These are phyloP conservation scores for Conopomorpha cramerella DNA, from an alignment of 1,140 invertebrate genomes.

Conservation along the genomic window DNA sequence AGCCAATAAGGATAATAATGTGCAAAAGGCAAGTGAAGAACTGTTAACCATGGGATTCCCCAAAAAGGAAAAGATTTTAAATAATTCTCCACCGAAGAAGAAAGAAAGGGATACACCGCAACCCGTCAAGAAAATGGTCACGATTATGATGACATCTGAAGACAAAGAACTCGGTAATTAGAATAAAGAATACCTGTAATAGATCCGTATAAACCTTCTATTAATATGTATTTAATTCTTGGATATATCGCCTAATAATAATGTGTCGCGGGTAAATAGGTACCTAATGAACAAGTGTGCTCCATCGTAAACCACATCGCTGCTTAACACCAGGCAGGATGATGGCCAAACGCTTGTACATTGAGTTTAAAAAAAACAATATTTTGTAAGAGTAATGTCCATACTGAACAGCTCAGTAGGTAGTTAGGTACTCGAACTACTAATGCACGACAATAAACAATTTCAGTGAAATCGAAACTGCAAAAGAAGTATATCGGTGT, in stretches of 20 bases:
- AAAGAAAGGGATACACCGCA: slow-evolving; percentile 57
- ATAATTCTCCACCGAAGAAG: slow-evolving; percentile 50
- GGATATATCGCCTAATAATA: neutral
- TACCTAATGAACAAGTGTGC: no score
- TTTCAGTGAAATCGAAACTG: slow-evolving; percentile 75
- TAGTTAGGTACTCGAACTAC: neutral
- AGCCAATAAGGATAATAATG: slow-evolving; percentile 85
- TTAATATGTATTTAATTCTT: neutral
- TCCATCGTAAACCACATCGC: no score
- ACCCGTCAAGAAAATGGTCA: slow-evolving; percentile 46
- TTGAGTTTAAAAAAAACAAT: slow-evolving; percentile 1
- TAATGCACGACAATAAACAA: neutral
- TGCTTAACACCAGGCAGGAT: no score
- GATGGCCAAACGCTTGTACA: no score
- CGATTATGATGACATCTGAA: slow-evolving; percentile 70
- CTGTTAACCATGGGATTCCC: slow-evolving; percentile 78
- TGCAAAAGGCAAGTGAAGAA: slow-evolving; percentile 81
- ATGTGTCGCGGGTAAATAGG: no score
- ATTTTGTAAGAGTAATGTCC: no score
- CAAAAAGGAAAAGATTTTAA: slow-evolving; percentile 70
- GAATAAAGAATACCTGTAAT: neutral
- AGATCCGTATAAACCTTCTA: slow-evolving; percentile 1
- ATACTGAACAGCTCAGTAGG: no score
- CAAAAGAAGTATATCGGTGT: slow-evolving; percentile 75
- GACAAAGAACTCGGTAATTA: slow-evolving; percentile 75